These are phyloP conservation scores for Cryptus armator DNA, from an alignment of 2,888 invertebrate genomes.

Conservation along the genomic window DNA sequence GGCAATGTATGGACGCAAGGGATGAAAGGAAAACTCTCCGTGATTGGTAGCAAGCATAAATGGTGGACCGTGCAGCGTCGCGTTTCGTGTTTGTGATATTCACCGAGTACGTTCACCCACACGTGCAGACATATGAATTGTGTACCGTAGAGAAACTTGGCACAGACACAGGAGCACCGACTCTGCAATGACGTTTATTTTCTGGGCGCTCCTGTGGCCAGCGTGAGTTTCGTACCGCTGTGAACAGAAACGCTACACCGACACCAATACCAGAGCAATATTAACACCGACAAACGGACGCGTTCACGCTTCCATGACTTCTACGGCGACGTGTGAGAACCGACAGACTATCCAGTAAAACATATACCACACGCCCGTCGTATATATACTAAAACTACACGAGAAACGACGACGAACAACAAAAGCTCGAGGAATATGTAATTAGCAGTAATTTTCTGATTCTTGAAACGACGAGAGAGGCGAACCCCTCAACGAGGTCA, in stretches of 20 bases:
- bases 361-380: background rate
- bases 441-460: constrained; percentile 21
- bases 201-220: constrained; percentile 7
- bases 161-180: constrained; percentile 2
- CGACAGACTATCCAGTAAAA: background rate
- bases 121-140: background rate
- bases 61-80: background rate
- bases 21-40: constrained; percentile 23
- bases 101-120: background rate
- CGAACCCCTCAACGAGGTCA: background rate
- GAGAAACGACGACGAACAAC: background rate
- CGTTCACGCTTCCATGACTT: constrained; percentile 51
- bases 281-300: constrained; percentile 21
- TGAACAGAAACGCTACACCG: background rate
- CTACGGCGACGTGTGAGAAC: constrained; percentile 44
- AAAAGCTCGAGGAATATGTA: constrained; percentile 18
- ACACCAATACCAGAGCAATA: background rate
- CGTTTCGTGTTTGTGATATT: constrained; percentile 30
- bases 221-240: constrained; percentile 10
- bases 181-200: constrained; percentile 19
- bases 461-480: background rate
- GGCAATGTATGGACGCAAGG: background rate
- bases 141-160: background rate
- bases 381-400: background rate
- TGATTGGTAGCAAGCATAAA: constrained; percentile 32